Conservation (phyloP, 2,888 invertebrate genomes). For the Andrena hattorfiana region DNA sequence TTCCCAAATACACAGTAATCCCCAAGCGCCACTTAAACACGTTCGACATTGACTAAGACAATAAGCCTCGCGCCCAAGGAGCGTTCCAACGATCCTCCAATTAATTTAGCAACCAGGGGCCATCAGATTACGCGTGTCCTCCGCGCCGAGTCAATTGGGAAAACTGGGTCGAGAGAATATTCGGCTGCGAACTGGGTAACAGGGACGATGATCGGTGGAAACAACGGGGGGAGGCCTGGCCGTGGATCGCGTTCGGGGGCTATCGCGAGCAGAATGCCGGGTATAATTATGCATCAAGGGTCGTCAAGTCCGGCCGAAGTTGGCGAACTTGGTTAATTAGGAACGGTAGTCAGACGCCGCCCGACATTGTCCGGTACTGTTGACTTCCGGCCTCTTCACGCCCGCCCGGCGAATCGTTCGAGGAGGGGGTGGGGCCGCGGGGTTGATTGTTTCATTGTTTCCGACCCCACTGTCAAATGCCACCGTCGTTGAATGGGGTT, state of each 20-base stretch:
- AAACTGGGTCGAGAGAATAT: constrained; percentile 41
- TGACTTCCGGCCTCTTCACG: constrained; percentile 79
- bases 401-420: constrained; percentile 40
- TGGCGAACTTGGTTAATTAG: constrained; percentile 81
- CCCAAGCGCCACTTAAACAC: no score
- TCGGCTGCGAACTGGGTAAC: constrained; percentile 43
- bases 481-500: constrained; percentile 79
- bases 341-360: constrained; percentile 78
- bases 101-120: constrained; percentile 1
- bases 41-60: no score
- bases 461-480: constrained; percentile 82
- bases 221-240: constrained; percentile 1
- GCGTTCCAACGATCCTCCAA: neutral
- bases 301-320: constrained; percentile 74
- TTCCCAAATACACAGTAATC: no score
- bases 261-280: constrained; percentile 5
- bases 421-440: constrained; percentile 68
- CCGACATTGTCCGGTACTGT: constrained; percentile 82
- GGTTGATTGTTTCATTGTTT: constrained; percentile 84
- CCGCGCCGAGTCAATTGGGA: constrained; percentile 5
- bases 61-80: no score
- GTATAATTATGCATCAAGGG: constrained; percentile 64
- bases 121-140: neutral
- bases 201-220: constrained; percentile 34
- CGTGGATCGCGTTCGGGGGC: neutral